Evolutionary conservation across 2,888 invertebrate species (phyloP), one percentile per base, ranked within the genome.

Genomic region (Pristionchus maxplancki): DNA sequence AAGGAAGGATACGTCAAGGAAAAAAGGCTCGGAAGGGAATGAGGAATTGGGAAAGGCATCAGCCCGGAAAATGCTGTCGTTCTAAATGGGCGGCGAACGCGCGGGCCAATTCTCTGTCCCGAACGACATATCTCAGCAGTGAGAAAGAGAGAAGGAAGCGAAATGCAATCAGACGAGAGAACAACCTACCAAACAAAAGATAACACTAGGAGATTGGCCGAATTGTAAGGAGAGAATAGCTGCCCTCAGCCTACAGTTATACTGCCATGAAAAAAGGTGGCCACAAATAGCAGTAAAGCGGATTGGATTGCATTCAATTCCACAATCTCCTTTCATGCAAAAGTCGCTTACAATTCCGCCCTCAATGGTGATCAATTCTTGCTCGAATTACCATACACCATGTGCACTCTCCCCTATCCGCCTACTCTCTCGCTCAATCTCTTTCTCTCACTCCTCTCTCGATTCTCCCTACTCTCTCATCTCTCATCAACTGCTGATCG

Each of bases 401-500:
- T 40, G n/a, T 44, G 24, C n/a, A 48, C 78, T 44, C 78, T 78
- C 53, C 24, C 37, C 9, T 53, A 34, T 28, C 50, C 9, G 20
- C 53, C 0, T 34, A 24, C 17, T 53, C 53, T 53, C 82, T 53
- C 31, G 17, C 82, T 20, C 13, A 15, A n/a, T 53, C 82, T 53
- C 82, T 78, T n/a, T 44, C 82, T 53, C 53, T 83, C 3, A n/a
- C 28, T 13, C 9, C 53, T 34, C 50, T 53, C 82, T 53, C 82
- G 31, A 24, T 83, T 53, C 53, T 83, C 82, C 53, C 17, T 31
- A 11, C 82, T 83, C 82, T 53, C 31, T 53, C 48, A 11, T 53
- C 37, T 53, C 82, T 83, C 82, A 83, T 83, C 82, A 83, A 50
- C 82, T 31, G 37, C 82, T 83, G 34, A 83, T 40, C 20, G 82